A percentile compares a stretch with the other conserved stretches of the same genome.
Conservation (phyloP, 2,888 invertebrate genomes). For the Dasysyrphus tricinctus region DNA sequence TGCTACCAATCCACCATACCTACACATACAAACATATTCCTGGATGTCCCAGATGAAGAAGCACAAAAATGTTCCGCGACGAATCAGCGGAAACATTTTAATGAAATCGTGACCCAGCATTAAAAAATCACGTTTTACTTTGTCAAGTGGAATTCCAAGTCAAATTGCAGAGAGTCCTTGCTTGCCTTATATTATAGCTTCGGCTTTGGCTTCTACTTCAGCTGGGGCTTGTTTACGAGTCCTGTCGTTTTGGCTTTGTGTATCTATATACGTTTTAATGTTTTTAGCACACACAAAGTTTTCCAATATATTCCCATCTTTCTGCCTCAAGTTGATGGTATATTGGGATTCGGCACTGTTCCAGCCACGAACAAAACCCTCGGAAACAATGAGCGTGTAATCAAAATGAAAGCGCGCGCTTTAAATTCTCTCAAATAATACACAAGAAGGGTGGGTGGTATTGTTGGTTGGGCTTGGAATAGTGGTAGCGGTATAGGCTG, state of each 20-base stretch:
- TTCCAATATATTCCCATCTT: conserved; percentile 70
- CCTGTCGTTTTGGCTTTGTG: conserved; percentile 34
- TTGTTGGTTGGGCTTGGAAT: background rate
- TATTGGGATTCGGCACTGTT: conserved; percentile 55
- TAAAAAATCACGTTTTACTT: conserved; percentile 75
- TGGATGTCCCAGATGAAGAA: conserved; percentile 34
- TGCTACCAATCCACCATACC: background rate
- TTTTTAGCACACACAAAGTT: conserved; percentile 50
- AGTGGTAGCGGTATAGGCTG: background rate
- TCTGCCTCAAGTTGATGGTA: conserved; percentile 7
- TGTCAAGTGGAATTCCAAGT: conserved; percentile 69
- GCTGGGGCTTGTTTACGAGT: conserved; percentile 20
- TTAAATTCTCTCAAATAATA: conserved; percentile 37
- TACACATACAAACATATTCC: background rate
- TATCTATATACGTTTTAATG: conserved; percentile 40
- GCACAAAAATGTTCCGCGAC: conserved; percentile 55
- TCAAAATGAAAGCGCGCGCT: conserved; percentile 34
- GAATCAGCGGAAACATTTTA: conserved; percentile 70
- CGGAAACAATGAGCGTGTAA: conserved; percentile 43
- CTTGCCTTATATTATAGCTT: background rate
- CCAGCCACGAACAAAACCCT: conserved; percentile 30
- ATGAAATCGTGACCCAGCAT: conserved; percentile 75
- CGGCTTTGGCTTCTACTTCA: conserved; percentile 1
- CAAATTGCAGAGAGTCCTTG: conserved; percentile 52
- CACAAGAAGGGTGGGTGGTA: conserved; percentile 7